Base-by-base conservation (phyloP, 2,888 invertebrate genomes). In the Lycocerus yunnanus region DNA sequence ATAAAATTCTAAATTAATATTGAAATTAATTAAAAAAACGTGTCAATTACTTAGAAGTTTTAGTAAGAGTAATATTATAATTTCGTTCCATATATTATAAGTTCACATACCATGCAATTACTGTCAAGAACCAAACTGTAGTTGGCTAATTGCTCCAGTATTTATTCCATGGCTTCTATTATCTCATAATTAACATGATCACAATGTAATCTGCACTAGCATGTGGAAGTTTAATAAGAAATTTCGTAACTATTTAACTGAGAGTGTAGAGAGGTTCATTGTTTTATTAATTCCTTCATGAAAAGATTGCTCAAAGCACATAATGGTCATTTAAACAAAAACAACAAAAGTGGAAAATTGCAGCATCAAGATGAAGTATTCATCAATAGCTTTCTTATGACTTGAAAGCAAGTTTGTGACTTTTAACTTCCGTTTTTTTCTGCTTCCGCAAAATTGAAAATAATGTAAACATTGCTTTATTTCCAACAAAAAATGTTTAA, bases 111-210 rank as follows among this genome's bases (percentile, higher is more conserved):
- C 43, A 15, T 60, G 60, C 60, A 60, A 60, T 60, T 60, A 60
- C 60, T 60, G 60, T 60, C 60, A 60, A 18, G 60, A 60, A 60
- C 6, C 13, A 15, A 60, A 60, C 60, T 60, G 60, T 60, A 13
- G 16, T 60, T 60, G 15, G 60, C n/a, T 60, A 16, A 60, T 16
- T 60, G 16, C 15, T 60, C 16, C 16, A 60, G 60, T 15, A 60
- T 60, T 60, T 16, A 60, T 18, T 15, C 15, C 60, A 43, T 43
- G 43, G 60, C 60, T 60, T 60, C 15, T 72, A 72, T 72, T 72
- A 72, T 72, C 72, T 72, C 68, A 72, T 69, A 72, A 72, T 72
- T 72, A 72, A 65, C 63, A 20, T 16, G 27, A 72, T 65, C 68
- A 72, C 72, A 72, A 72, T 72, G 68, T 61, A 61, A 72, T 24